Evolutionary conservation across 2,888 invertebrate genomes (phyloP), one percentile per base, ranked within the genome.

Genomic region (Clostera curtula): DNA sequence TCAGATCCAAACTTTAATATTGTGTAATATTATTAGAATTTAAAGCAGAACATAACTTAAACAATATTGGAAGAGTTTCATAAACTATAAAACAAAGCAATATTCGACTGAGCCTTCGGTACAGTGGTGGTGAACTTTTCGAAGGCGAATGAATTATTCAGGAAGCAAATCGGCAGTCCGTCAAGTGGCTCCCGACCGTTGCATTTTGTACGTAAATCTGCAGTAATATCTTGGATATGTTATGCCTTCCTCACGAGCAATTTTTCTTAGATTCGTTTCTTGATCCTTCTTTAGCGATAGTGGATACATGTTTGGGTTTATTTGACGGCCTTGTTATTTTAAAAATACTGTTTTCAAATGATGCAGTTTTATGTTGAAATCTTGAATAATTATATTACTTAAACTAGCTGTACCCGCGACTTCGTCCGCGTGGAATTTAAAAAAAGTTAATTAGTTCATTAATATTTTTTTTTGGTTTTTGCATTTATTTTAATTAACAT

Each of bases 71-170:
- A 42, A 43, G 27, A 36, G 46, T 71, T 71, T 67, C 60, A 62
- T 66, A 69, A 70, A 69, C 65, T 67, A 61, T 64, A 64, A 76
- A 76, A 74, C 70, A 77, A 74, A 68, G 68, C 73, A 66, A 69
- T 72, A 64, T 71, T 70, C 63, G 54, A 66, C 61, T 61, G 64
- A 55, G 45, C 49, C 26, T 42, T 51, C 49, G 43, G 55, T 51
- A 52, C 55, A 51, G 43, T 53, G 52, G 49, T 43, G 44, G 56
- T 59, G 76, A 76, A 68, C 72, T 82, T 73, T 60, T 65, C 71
- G 56, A 54, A 48, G 56, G 52, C 47, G 56, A 60, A 76, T 83
- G 83, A 80, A 83, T 83, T 67, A 83, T 83, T 79, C 83, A 82
- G 53, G 37, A 57, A 63, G 59, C 72, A 77, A 65, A 65, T 73